These are phyloP conservation scores for Leptodactylus fuscus DNA, from an alignment of 2,113 vertebrate species.

Conservation along the genomic window DNA sequence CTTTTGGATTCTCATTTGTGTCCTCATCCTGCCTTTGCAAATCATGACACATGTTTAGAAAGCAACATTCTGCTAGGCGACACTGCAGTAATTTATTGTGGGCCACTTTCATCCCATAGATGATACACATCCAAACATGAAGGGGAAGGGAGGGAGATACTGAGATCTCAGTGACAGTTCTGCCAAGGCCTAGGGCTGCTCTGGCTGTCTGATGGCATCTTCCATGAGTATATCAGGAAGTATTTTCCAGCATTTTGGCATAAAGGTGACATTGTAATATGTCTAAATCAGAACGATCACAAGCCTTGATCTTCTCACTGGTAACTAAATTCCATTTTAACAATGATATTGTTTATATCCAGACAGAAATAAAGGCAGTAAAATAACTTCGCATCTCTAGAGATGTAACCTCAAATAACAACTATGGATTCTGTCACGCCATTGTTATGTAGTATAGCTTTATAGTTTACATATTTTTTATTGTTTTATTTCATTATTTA, in stretches of 20 bases:
- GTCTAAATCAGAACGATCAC: slow-evolving; percentile 56
- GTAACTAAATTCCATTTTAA: slow-evolving; percentile 31
- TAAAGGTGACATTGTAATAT: slow-evolving; percentile 59
- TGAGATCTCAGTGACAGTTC: slow-evolving; percentile 54
- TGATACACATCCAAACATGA: slow-evolving; percentile 59
- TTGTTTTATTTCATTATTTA: too few species aligned
- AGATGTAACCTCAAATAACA: too few species aligned
- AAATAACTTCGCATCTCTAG: neutral
- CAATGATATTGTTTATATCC: slow-evolving; percentile 40
- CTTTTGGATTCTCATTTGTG: slow-evolving; percentile 39
- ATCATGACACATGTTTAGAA: slow-evolving; percentile 50
- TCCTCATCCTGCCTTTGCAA: slow-evolving; percentile 57
- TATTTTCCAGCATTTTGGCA: slow-evolving; percentile 55
- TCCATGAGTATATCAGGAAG: slow-evolving; percentile 53
- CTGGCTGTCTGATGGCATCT: slow-evolving; percentile 55
- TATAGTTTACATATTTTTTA: too few species aligned
- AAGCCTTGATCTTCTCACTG: slow-evolving; percentile 34
- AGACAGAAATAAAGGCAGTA: neutral
- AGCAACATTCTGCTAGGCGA: slow-evolving; percentile 49
- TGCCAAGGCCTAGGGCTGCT: slow-evolving; percentile 48
- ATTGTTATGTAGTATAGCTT: too few species aligned
- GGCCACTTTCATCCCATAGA: slow-evolving; percentile 54
- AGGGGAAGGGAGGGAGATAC: slow-evolving; percentile 43
- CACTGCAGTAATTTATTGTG: slow-evolving; percentile 52
- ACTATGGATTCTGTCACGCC: too few species aligned